These are phyloP conservation scores for Epinephelus moara DNA, from an alignment of 2,113 vertebrate genomes.

Conservation along the genomic window DNA sequence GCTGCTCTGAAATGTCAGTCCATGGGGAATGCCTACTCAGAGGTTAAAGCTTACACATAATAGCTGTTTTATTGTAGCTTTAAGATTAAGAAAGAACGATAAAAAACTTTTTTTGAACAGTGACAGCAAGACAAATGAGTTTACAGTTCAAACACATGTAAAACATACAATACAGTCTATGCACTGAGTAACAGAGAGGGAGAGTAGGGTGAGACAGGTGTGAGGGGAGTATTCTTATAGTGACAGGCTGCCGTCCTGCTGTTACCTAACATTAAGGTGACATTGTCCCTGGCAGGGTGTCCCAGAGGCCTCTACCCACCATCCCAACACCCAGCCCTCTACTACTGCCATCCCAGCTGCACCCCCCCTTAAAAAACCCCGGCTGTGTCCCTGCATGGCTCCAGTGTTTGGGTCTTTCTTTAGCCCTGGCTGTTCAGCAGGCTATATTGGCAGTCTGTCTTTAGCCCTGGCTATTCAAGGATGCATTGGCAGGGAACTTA, in stretches of 20 bases:
- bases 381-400: slow-evolving; percentile 52
- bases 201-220: slow-evolving; percentile 37
- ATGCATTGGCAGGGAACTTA: slow-evolving; percentile 57
- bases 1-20: no score
- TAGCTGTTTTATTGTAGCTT: no score
- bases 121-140: background rate
- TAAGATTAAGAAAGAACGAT: background rate
- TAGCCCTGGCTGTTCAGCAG: slow-evolving; percentile 42
- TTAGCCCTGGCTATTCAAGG: slow-evolving; percentile 66
- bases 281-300: slow-evolving; percentile 67
- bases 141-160: background rate
- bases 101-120: no score
- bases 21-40: no score
- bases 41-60: no score
- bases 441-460: slow-evolving; percentile 54
- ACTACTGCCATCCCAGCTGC: slow-evolving; percentile 39
- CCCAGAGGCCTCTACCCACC: slow-evolving; percentile 50
- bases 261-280: slow-evolving; percentile 71
- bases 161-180: slow-evolving; percentile 4
- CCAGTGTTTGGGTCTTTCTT: slow-evolving; percentile 65
- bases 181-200: background rate
- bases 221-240: slow-evolving; percentile 3
- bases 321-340: slow-evolving; percentile 12
- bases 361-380: slow-evolving; percentile 45
- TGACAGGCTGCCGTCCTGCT: slow-evolving; percentile 52